Evolutionary conservation across 1,140 invertebrate genomes (phyloP).

Genomic region (Sipha flava): DNA sequence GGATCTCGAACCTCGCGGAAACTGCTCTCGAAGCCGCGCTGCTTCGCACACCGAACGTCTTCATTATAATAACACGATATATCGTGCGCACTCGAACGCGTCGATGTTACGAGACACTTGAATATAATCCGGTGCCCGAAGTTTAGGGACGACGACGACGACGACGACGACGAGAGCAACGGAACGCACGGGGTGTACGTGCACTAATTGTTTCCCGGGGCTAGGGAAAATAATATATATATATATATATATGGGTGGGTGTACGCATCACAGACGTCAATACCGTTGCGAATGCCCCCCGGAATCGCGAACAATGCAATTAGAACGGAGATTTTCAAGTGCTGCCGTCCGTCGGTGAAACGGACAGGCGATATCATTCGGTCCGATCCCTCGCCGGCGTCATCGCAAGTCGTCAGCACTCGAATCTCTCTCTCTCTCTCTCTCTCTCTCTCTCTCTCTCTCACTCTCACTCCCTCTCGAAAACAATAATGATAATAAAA

Average conservation of each 20-base stretch:
- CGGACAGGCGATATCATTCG: slow-evolving; percentile 15
- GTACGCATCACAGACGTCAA: background rate
- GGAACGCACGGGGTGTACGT: too few relatives aligned
- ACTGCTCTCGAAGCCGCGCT: background rate
- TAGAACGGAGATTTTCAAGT: slow-evolving; percentile 14
- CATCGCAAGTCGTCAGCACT: background rate
- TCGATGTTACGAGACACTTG: background rate
- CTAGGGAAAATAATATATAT: background rate
- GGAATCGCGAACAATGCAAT: slow-evolving; percentile 25
- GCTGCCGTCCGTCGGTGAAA: background rate
- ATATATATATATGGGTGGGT: too few relatives aligned
- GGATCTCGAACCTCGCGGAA: too few relatives aligned
- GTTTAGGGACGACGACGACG: background rate
- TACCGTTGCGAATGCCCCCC: background rate
- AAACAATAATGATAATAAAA: background rate
- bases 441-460: background rate
- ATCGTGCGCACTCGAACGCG: background rate
- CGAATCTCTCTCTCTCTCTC: background rate
- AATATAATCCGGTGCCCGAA: background rate
- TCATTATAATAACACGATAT: too few relatives aligned
- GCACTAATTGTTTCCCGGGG: slow-evolving; percentile 21
- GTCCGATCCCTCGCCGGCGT: background rate
- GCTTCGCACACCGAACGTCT: background rate
- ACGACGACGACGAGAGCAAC: background rate
- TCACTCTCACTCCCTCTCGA: background rate